A percentile compares a stretch with the other conserved stretches of the same genome.
phyloP scores from a whole-genome alignment of 2,888 invertebrate genomes.

The Drosophila melanosoma region DNA sequence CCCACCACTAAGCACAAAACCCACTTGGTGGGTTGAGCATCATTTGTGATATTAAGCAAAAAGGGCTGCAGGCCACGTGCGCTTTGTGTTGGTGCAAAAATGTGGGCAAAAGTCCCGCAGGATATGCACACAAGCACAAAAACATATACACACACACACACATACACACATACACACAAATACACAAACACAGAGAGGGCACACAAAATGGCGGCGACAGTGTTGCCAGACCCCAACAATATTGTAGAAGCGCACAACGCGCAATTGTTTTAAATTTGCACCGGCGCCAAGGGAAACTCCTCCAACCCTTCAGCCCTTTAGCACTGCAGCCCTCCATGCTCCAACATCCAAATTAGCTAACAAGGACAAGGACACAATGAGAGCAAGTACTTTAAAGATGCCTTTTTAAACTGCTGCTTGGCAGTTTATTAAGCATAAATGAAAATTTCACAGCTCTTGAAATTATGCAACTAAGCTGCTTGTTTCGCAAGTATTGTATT shows the following conservation, averaged over 20 bases:
- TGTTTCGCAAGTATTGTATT: constrained; percentile 46
- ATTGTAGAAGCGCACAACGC: constrained; percentile 18
- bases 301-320: not conserved
- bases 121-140: constrained; percentile 31
- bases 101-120: constrained; percentile 47
- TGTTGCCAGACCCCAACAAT: constrained; percentile 30
- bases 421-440: constrained; percentile 52
- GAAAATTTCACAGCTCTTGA: constrained; percentile 33
- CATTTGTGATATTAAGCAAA: constrained; percentile 45
- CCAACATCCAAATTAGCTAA: constrained; percentile 38
- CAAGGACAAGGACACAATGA: constrained; percentile 46
- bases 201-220: constrained; percentile 48
- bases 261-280: constrained; percentile 43
- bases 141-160: constrained; percentile 10
- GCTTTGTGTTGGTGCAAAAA: constrained; percentile 35
- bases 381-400: constrained; percentile 11
- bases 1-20: not conserved
- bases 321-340: not conserved
- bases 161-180: constrained; percentile 5
- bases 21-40: constrained; percentile 20
- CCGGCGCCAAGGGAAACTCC: constrained; percentile 6
- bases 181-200: constrained; percentile 5
- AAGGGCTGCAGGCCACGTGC: constrained; percentile 43
- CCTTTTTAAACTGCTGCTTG: constrained; percentile 12
- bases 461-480: constrained; percentile 34